A percentile compares a stretch with the other conserved stretches of the same genome.
phyloP scores from a whole-genome alignment of 2,888 invertebrate genomes.

The Agonopterix arenella region DNA sequence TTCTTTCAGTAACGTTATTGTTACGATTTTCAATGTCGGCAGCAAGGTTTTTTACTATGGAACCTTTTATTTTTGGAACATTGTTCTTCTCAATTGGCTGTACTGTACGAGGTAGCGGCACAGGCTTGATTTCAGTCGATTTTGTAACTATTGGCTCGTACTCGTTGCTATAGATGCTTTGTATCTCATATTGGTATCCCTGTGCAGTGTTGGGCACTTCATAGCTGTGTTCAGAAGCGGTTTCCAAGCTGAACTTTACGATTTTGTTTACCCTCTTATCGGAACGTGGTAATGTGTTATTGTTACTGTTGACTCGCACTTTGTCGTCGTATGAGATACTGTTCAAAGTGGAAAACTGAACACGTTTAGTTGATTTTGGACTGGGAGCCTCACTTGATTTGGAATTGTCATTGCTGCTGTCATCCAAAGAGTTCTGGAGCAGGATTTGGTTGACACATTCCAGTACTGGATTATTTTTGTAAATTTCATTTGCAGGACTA shows the following conservation, averaged over 20 bases:
- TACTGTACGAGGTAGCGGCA: conserved; percentile 43
- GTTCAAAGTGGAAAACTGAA: conserved; percentile 80
- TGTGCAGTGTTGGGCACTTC: conserved; percentile 77
- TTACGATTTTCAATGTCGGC: conserved; percentile 66
- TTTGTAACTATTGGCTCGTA: conserved; percentile 83
- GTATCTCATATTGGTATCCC: conserved; percentile 72
- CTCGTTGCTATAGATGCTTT: conserved; percentile 85
- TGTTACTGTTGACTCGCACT: conserved; percentile 42
- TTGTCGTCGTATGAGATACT: conserved; percentile 76
- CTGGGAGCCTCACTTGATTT: conserved; percentile 67
- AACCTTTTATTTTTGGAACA: conserved; percentile 65
- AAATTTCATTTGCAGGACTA: conserved; percentile 81
- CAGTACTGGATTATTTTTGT: conserved; percentile 88
- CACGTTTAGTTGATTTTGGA: conserved; percentile 73
- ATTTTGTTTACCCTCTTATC: conserved; percentile 71
- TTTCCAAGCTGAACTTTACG: conserved; percentile 70
- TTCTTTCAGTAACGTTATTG: conserved; percentile 71
- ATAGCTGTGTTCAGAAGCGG: conserved; percentile 77
- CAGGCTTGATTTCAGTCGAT: conserved; percentile 44
- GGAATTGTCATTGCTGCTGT: conserved; percentile 68
- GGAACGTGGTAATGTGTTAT: conserved; percentile 54
- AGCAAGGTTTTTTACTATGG: conserved; percentile 70
- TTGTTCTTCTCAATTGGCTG: conserved; percentile 42
- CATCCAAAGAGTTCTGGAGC: conserved; percentile 83
- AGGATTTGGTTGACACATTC: conserved; percentile 92